Percentiles rank a stretch among this genome's conserved stretches.
These are phyloP conservation scores for Drosophila dives DNA, from an alignment of 2,888 invertebrate genomes.

Conservation along the genomic window DNA sequence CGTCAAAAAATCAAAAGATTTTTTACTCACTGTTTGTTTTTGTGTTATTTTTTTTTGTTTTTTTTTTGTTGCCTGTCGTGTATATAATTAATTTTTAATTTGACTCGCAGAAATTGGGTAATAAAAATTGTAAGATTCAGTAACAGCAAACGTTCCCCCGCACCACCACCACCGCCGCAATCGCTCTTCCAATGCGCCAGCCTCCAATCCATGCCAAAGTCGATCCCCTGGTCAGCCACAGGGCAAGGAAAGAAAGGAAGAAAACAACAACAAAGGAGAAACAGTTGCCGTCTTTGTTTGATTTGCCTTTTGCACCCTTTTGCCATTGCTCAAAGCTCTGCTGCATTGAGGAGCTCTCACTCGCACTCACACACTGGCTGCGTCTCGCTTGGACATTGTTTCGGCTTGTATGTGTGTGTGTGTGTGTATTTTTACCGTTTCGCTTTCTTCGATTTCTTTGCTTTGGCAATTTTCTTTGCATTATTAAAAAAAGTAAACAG, in stretches of 20 bases:
- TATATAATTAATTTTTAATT: conserved; percentile 77
- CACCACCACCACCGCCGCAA: neutral
- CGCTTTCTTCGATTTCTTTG: conserved; percentile 52
- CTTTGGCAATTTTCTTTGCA: conserved; percentile 49
- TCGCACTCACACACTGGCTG: conserved; percentile 6
- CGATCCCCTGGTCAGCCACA: conserved; percentile 50
- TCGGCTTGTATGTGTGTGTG: conserved; percentile 19
- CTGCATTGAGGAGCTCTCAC: conserved; percentile 17
- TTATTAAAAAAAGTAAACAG: conserved; percentile 62
- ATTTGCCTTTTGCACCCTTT: conserved; percentile 59
- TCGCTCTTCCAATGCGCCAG: neutral
- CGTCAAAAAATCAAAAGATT: conserved; percentile 73
- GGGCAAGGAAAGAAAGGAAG: conserved; percentile 26
- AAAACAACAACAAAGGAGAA: conserved; percentile 4
- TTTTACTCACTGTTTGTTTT: conserved; percentile 50
- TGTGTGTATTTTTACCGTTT: conserved; percentile 38
- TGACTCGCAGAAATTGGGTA: conserved; percentile 75
- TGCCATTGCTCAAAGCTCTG: conserved; percentile 4
- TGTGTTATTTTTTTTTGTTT: conserved; percentile 21
- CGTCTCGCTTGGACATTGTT: conserved; percentile 37
- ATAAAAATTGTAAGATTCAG: conserved; percentile 75
- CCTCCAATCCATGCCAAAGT: conserved; percentile 1
- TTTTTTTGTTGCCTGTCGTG: conserved; percentile 50
- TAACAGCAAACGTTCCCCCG: conserved; percentile 38
- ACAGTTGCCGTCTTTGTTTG: conserved; percentile 53